These are phyloP conservation scores for Metridium senile DNA, from an alignment of 92 coral and sea anemone species.

Conservation along the genomic window DNA sequence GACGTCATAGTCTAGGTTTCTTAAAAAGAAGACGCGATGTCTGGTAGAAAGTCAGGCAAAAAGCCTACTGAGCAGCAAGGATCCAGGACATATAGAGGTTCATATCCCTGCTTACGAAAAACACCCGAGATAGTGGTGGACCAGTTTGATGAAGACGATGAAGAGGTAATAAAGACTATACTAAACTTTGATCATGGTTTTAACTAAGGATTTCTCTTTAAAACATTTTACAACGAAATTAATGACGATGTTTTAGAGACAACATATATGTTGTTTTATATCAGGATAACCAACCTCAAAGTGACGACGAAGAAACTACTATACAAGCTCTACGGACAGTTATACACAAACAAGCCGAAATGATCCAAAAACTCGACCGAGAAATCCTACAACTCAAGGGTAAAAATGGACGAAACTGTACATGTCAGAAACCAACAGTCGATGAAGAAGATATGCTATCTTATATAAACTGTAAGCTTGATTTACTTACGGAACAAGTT, in stretches of 20 bases:
- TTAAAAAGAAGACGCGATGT: not conserved
- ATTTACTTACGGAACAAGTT: constrained; percentile 47
- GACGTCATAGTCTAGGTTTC: not conserved
- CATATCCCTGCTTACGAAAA: not conserved
- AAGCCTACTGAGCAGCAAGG: not conserved
- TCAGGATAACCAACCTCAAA: constrained; percentile 6
- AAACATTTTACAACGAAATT: not conserved
- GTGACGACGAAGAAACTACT: constrained; percentile 30
- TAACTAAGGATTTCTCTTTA: not conserved
- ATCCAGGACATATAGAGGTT: not conserved
- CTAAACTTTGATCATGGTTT: not conserved
- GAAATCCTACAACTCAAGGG: constrained; percentile 43
- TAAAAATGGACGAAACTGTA: not conserved
- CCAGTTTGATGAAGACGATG: not conserved
- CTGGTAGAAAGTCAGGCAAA: not conserved
- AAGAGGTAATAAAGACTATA: not conserved
- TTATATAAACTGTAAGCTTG: constrained; percentile 54
- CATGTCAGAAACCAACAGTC: not conserved
- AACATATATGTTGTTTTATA: not conserved
- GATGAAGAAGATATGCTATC: constrained; percentile 37
- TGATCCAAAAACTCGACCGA: constrained; percentile 53
- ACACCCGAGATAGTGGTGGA: not conserved
- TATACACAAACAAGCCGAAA: constrained; percentile 60
- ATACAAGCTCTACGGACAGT: constrained; percentile 47
- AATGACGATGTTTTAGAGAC: not conserved